These are phyloP conservation scores for Oreocharis arfaki DNA, from an alignment of 2,113 vertebrate species.

Conservation along the genomic window DNA sequence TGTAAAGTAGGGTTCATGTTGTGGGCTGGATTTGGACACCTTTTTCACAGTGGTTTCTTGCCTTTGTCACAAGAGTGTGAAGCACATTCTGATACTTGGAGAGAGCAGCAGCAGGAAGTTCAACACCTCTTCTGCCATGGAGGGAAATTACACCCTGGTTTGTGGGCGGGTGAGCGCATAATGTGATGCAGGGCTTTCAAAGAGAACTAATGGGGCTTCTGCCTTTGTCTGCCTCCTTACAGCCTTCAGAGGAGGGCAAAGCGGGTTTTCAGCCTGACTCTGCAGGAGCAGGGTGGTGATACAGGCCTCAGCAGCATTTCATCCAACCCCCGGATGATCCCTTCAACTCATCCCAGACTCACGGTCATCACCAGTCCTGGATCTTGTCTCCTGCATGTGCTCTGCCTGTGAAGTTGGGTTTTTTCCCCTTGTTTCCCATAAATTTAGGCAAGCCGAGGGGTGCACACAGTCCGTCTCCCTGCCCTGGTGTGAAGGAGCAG, in stretches of 20 bases:
- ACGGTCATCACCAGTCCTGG: neutral
- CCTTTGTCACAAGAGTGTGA: neutral
- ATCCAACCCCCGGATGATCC: neutral
- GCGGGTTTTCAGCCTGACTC: neutral
- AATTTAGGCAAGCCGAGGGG: neutral
- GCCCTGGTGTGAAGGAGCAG: neutral
- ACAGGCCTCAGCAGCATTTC: neutral
- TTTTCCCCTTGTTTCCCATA: neutral
- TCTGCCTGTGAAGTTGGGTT: neutral
- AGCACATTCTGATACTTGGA: neutral
- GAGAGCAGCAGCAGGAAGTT: neutral
- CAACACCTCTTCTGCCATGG: neutral
- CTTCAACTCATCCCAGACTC: neutral
- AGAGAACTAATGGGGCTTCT: neutral
- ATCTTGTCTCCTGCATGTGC: neutral
- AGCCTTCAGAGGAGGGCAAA: neutral
- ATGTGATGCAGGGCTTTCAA: neutral
- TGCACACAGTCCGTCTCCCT: neutral
- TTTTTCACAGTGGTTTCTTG: neutral
- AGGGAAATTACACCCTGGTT: neutral
- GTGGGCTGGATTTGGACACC: neutral
- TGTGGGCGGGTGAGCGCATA: neutral
- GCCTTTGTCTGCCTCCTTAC: neutral
- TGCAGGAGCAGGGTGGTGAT: fast-evolving
- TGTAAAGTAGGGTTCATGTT: neutral